Conservation (phyloP, 2,797 vertebrate species). For the Melanotaenia trifasciata region DNA sequence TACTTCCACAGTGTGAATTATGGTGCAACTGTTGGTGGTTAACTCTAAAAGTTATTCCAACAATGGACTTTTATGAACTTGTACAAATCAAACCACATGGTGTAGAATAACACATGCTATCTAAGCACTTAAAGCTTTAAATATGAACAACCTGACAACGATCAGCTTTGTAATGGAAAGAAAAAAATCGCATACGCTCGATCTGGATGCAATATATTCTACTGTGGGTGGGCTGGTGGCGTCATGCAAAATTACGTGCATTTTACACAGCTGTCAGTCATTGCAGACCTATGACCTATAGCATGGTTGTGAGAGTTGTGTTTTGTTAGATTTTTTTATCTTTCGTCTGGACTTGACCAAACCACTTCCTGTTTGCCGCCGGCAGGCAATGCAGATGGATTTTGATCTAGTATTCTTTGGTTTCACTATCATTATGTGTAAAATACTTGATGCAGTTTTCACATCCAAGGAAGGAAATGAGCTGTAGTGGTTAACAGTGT, state of each 20-base stretch:
- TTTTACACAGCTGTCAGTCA: conserved; percentile 63
- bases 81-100: conserved; percentile 40
- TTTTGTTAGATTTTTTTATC: conserved; percentile 52
- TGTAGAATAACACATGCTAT: conserved; percentile 23
- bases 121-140: conserved; percentile 32
- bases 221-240: conserved; percentile 65
- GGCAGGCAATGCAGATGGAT: conserved; percentile 32
- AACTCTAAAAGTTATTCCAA: conserved; percentile 24
- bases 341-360: conserved; percentile 42
- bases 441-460: conserved; percentile 39
- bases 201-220: conserved; percentile 54
- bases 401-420: conserved; percentile 42
- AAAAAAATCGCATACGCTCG: conserved; percentile 16
- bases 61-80: conserved; percentile 41
- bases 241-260: conserved; percentile 58
- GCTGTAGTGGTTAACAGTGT: conserved; percentile 19
- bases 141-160: conserved; percentile 25
- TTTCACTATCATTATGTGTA: conserved; percentile 27
- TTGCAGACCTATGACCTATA: conserved; percentile 23
- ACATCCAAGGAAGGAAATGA: conserved; percentile 16
- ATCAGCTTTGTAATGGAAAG: conserved; percentile 30
- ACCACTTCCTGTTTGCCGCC: conserved; percentile 62
- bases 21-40: conserved; percentile 20
- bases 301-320: conserved; percentile 47
- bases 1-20: conserved; percentile 8